Evolutionary conservation across 2,113 vertebrate species (phyloP).

Genomic region (Spermophilus dauricus): DNA sequence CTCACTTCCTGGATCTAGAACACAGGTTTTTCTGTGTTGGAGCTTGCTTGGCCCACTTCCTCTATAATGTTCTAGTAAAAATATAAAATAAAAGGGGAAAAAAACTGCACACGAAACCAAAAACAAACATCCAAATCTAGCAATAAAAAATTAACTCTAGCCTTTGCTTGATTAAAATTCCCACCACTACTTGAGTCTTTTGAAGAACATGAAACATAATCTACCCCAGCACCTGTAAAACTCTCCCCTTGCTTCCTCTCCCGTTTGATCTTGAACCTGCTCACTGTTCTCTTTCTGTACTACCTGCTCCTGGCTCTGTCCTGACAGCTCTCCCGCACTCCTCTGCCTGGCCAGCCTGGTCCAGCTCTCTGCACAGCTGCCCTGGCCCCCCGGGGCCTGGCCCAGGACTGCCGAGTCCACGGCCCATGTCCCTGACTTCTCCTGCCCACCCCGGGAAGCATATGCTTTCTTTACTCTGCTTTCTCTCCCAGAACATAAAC

Average conservation of each 20-base stretch:
- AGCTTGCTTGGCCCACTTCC: background rate
- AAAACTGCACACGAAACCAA: background rate
- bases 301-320: background rate
- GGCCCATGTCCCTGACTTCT: accelerated
- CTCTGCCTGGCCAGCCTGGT: no score
- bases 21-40: background rate
- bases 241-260: background rate
- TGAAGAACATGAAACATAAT: background rate
- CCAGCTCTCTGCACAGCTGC: no score
- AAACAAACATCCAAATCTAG: background rate
- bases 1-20: background rate
- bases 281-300: background rate
- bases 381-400: no score
- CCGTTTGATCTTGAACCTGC: background rate
- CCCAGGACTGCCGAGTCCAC: background rate
- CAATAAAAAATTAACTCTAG: background rate
- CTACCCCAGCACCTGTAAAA: background rate
- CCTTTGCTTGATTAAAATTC: background rate
- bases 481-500: background rate
- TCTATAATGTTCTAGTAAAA: no score
- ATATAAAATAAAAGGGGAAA: no score
- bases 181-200: background rate
- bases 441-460: background rate
- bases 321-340: background rate
- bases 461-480: background rate